Evolutionary conservation across 1,140 invertebrate genomes (phyloP).

Genomic region (Procambarus virginalis): DNA sequence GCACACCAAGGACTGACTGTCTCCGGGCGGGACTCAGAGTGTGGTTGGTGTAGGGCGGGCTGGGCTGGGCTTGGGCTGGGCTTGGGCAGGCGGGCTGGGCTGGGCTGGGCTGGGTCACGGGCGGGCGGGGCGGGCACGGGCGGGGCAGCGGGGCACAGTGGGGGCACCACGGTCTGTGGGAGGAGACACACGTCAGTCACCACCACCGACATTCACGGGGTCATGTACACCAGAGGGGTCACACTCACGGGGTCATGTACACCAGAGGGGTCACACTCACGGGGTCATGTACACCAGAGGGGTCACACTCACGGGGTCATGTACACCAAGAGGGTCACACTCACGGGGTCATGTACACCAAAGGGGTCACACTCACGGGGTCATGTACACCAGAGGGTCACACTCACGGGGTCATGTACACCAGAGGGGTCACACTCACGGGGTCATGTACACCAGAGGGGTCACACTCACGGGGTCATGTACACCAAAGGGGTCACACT

Average conservation of each 20-base stretch:
- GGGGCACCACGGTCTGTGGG: slow-evolving; percentile 68
- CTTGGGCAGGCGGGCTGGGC: slow-evolving; percentile 22
- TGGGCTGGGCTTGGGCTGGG: slow-evolving; percentile 26
- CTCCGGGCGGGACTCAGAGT: background rate
- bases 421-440: background rate
- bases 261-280: background rate
- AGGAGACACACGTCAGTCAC: slow-evolving; percentile 52
- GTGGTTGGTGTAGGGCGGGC: slow-evolving; percentile 31
- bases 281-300: background rate
- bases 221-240: background rate
- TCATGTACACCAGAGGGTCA: background rate
- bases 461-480: background rate
- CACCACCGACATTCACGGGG: slow-evolving; percentile 3
- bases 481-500: background rate
- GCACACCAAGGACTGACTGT: slow-evolving; percentile 60
- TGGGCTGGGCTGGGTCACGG: slow-evolving; percentile 47
- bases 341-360: background rate
- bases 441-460: background rate
- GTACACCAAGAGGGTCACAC: background rate
- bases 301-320: background rate
- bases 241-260: background rate
- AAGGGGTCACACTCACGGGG: background rate
- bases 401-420: background rate
- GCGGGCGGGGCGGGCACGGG: slow-evolving; percentile 1
- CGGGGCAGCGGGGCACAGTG: slow-evolving; percentile 57